A percentile compares a stretch with the other conserved stretches of the same genome.
Evolutionary conservation across 2,888 invertebrate species (phyloP).

Genomic region (Pilophorus perplexus): DNA sequence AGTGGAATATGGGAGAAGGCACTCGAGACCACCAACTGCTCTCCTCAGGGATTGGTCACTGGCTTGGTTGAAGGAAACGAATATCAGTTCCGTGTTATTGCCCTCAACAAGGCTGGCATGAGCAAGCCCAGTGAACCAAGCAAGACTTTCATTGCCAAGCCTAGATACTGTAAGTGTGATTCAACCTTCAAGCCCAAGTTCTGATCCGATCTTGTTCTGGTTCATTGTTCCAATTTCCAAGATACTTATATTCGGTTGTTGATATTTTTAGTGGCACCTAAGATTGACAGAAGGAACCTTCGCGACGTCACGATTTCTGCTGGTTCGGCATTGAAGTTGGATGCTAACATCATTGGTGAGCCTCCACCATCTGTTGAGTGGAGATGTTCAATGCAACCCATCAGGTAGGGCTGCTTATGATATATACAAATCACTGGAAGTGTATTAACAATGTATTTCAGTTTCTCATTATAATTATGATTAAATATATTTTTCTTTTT

Average conservation of each 20-base stretch:
- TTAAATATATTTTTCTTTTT: neutral
- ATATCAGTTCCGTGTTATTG: conserved; percentile 94
- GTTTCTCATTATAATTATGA: no score
- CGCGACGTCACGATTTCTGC: conserved; percentile 87
- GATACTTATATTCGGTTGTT: no score
- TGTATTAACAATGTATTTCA: no score
- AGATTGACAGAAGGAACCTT: conserved; percentile 90
- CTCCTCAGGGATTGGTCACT: conserved; percentile 75
- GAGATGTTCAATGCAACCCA: conserved; percentile 79
- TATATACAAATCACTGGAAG: no score
- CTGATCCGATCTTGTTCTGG: no score
- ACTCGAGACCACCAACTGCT: conserved; percentile 72
- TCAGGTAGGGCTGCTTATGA: conserved; percentile 54
- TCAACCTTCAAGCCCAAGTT: neutral
- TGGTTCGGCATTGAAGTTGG: conserved; percentile 88
- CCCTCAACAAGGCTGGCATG: conserved; percentile 91
- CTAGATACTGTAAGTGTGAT: conserved; percentile 66
- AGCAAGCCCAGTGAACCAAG: conserved; percentile 88
- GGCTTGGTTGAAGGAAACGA: conserved; percentile 93
- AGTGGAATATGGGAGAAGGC: conserved; percentile 93
- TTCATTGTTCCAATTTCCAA: no score
- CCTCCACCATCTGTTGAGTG: conserved; percentile 92
- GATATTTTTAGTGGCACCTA: conserved; percentile 94
- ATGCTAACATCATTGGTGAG: conserved; percentile 90
- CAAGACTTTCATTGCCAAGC: conserved; percentile 81